These are phyloP conservation scores for Muscidifurax raptorellus DNA, from an alignment of 1,140 invertebrate species.

Conservation along the genomic window DNA sequence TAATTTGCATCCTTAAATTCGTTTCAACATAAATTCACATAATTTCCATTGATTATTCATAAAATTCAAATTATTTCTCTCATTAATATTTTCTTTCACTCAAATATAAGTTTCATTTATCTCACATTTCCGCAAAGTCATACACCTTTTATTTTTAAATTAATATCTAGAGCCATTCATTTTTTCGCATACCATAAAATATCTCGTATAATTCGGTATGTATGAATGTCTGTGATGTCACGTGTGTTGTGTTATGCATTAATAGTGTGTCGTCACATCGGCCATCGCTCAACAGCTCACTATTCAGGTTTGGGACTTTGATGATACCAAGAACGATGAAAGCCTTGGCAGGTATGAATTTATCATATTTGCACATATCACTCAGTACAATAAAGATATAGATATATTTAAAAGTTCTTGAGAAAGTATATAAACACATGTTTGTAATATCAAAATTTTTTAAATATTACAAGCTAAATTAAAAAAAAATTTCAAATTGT, in stretches of 20 bases:
- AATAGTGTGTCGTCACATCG: slow-evolving; percentile 77
- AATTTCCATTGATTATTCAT: slow-evolving; percentile 14
- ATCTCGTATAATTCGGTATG: slow-evolving; percentile 59
- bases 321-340: slow-evolving; percentile 91
- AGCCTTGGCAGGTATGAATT: slow-evolving; percentile 85
- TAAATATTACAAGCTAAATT: too few species aligned
- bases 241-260: slow-evolving; percentile 73
- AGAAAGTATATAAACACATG: too few species aligned
- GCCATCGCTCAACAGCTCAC: slow-evolving; percentile 85
- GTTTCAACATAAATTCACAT: neutral
- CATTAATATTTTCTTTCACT: neutral
- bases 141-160: neutral
- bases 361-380: slow-evolving; percentile 15
- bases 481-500: too few species aligned
- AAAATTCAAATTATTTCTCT: slow-evolving; percentile 8
- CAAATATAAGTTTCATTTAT: slow-evolving; percentile 4
- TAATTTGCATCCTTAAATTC: slow-evolving; percentile 9
- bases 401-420: too few species aligned
- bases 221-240: slow-evolving; percentile 72
- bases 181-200: slow-evolving; percentile 25
- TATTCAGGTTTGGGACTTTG: slow-evolving; percentile 87
- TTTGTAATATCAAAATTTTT: too few species aligned
- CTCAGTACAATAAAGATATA: slow-evolving; percentile 11
- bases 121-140: neutral
- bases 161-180: neutral